phyloP scores from a whole-genome alignment of 2,113 vertebrate genomes.

The Chascanopsetta lugubris region DNA sequence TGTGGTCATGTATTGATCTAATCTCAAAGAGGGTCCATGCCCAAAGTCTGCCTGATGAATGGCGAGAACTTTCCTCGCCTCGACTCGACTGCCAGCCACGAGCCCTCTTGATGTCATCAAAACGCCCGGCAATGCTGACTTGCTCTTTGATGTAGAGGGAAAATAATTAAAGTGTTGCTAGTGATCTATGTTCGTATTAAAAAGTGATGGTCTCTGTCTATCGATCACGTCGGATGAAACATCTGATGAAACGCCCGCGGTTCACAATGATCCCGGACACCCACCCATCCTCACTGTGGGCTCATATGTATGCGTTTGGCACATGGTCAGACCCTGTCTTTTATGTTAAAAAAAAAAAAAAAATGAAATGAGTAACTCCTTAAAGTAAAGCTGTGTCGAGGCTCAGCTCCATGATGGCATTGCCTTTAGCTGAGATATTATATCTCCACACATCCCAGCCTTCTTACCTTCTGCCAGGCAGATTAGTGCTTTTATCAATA shows the following conservation, averaged over 20 bases:
- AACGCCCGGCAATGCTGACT: conserved; percentile 62
- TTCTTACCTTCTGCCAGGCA: conserved; percentile 84
- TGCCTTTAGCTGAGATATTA: conserved; percentile 82
- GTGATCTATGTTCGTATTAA: conserved; percentile 65
- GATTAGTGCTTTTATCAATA: conserved; percentile 87
- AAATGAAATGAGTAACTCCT: conserved; percentile 69
- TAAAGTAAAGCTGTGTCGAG: conserved; percentile 76
- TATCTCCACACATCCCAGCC: conserved; percentile 79
- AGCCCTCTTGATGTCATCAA: conserved; percentile 66
- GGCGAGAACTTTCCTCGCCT: conserved; percentile 35
- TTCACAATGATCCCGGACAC: conserved; percentile 41
- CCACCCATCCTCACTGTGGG: too few species aligned
- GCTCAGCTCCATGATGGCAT: conserved; percentile 78
- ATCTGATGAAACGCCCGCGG: conserved; percentile 59
- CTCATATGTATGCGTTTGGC: conserved; percentile 35
- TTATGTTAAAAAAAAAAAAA: conserved; percentile 63
- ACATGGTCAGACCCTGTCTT: conserved; percentile 60
- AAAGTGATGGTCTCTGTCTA: conserved; percentile 60
- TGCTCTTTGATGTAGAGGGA: conserved; percentile 53
- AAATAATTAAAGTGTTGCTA: conserved; percentile 69
- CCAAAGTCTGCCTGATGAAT: conserved; percentile 39
- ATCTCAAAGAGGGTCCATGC: background rate
- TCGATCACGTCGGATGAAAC: conserved; percentile 65
- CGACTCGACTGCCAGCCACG: conserved; percentile 34
- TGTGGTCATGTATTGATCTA: conserved; percentile 37